Evolutionary conservation across 2,113 vertebrate species (phyloP), one percentile per base, ranked within the genome.

Genomic region (Mus spicilegus): DNA sequence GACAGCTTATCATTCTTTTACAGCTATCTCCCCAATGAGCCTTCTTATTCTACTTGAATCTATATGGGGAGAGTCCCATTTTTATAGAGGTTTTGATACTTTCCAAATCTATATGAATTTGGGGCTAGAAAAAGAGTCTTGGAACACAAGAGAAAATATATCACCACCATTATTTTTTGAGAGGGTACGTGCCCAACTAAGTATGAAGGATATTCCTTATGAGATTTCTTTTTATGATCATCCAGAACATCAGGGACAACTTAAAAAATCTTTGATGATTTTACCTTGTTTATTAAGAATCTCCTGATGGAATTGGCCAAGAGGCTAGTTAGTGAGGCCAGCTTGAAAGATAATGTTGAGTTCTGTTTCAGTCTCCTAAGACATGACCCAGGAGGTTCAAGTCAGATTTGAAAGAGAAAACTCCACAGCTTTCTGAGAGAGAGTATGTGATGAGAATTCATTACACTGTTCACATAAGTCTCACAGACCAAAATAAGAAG

Each of bases 91-190:
- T 87, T 95, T 51, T 24, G 26, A 95, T 42, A 14, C 9, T 87
- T 9, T 95, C 73, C 51, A 93, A 94, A 90, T 96, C 22, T 72
- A 5, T 46, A 67, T 63, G 84, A 95, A 96, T 91, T 95, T 61
- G 28, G 17, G 20, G 3, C 49, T 75, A 88, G 28, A 87, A 33
- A 26, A 94, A 85, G 56, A n/a, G 77, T 93, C 36, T 82, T 93
- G 26, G 81, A 92, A 63, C 36, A 95, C 69, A 33, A 70, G 14
- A 1, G 72, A 70, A 76, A 84, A 54, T 80, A 17, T 91, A 78
- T 91, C 56, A 16, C 26, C 46, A 36, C 3, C 46, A 69, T 10
- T 88, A 26, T 16, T 91, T 54, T 93, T 42, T 19, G 51, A 89
- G 80, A 76, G 22, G 8, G 7, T 39, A 36, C 46, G 9, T 1